These are phyloP conservation scores for Chamaetylas fuelleborni DNA, from an alignment of 2,113 vertebrate genomes.

Conservation along the genomic window DNA sequence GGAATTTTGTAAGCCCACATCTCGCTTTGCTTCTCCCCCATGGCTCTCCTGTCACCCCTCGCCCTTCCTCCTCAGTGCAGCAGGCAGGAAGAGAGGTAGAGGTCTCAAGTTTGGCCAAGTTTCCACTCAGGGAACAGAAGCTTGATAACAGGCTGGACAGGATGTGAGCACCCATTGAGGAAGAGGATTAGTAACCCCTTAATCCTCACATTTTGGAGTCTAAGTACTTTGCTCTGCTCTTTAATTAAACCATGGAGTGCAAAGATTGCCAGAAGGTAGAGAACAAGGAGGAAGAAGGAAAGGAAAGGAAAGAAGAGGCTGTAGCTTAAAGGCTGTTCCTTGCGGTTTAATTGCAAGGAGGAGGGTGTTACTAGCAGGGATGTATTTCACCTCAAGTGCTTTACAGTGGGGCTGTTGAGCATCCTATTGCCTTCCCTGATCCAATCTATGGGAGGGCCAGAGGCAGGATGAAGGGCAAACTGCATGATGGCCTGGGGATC, in stretches of 20 bases:
- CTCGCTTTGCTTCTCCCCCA: background rate
- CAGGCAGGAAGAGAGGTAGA: background rate
- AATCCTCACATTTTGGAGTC: constrained; percentile 29
- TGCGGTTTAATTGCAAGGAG: background rate
- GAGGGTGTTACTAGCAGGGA: background rate
- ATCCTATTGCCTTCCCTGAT: background rate
- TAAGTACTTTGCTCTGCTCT: background rate
- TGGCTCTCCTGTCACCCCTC: rapidly evolving
- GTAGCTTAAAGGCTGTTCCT: background rate
- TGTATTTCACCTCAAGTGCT: background rate
- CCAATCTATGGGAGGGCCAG: background rate
- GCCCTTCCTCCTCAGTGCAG: background rate
- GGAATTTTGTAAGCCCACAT: background rate
- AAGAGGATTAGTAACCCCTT: constrained; percentile 34
- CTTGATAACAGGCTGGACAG: background rate
- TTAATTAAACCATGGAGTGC: constrained; percentile 28
- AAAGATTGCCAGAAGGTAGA: constrained; percentile 19
- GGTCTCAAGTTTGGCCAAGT: background rate
- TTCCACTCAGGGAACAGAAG: background rate
- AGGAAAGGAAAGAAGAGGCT: background rate
- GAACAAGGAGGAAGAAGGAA: background rate
- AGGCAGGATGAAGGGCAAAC: background rate
- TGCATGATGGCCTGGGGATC: rapidly evolving
- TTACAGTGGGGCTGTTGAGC: background rate
- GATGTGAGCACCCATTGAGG: constrained; percentile 15